Base-by-base conservation (phyloP, 2,797 vertebrate genomes). In the Hippoglossus hippoglossus region DNA sequence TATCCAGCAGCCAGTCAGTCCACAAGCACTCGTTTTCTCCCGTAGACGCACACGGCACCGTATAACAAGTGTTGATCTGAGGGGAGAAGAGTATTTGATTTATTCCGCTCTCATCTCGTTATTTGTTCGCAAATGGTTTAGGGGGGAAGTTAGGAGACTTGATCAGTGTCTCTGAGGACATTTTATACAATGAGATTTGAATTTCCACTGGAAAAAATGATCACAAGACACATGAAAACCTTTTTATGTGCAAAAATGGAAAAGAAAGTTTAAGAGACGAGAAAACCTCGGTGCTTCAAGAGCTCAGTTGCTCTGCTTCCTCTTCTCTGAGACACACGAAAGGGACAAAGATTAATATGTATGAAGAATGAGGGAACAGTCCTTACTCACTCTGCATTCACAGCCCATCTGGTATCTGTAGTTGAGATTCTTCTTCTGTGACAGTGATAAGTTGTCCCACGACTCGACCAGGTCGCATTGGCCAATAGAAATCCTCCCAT, bases 351-450 rank as follows among this genome's bases (percentile, higher is more conserved):
- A 61, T 57, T 49, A 66, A 76, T 63, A 71, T 67, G 67, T 51
- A 50, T 57, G 25, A 41, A 58, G 10, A 63, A 55, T 64, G 55
- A 63, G 65, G 36, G 28, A 83, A 63, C 46, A 57, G 41, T 51
- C 49, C 39, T 64, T 67, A 92, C 96, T 96, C 92, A 99, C 98
- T 89, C 94, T 95, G 93, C 98, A 99, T 81, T 94, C 94, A 71
- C 98, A 99, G 87, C 97, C 97, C 93, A 94, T 95, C 86, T 96
- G 94, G 87, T 98, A 98, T 91, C 94, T 94, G 88, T 97, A 96
- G 83, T 98, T 96, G 63, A 99, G 95, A 79, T 96, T 97, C 87
- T 96, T 96, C 90, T 94, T 98, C 84, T 98, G 96, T 51, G 96
- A 95, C 77, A 95, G 71, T 22, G 97, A 96, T 56, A 99, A 86